phyloP scores from a whole-genome alignment of 2,888 invertebrate species.

The Orchesellides sinensis region DNA sequence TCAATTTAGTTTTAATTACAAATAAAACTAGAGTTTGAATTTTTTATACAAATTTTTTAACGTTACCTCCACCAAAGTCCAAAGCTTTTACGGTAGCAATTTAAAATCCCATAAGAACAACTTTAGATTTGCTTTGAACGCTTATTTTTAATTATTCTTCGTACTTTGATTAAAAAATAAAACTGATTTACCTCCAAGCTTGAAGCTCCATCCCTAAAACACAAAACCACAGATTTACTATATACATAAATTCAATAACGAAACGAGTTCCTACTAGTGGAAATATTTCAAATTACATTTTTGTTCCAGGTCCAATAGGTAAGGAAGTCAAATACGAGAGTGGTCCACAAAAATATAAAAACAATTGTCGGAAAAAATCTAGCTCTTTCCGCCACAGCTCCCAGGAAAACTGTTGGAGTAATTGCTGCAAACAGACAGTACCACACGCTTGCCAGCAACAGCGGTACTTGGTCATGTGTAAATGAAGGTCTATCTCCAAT shows the following conservation, averaged over 20 bases:
- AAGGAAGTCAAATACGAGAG: conserved; percentile 69
- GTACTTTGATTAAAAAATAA: background rate
- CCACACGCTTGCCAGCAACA: conserved; percentile 62
- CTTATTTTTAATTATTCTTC: too few species aligned
- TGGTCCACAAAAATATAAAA: conserved; percentile 72
- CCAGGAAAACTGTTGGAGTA: conserved; percentile 46
- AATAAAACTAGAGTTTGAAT: background rate
- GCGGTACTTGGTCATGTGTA: conserved; percentile 54
- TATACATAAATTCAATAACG: too few species aligned
- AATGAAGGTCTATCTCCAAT: conserved; percentile 42
- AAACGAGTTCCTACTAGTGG: too few species aligned
- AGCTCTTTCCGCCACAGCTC: conserved; percentile 52
- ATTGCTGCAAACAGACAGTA: conserved; percentile 64
- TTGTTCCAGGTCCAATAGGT: conserved; percentile 73
- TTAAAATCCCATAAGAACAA: too few species aligned
- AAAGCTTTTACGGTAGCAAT: conserved; percentile 10
- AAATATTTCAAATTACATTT: too few species aligned
- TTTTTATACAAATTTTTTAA: background rate
- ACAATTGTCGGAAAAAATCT: conserved; percentile 67
- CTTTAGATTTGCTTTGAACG: too few species aligned
- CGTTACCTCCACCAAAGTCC: conserved; percentile 47
- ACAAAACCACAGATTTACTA: too few species aligned
- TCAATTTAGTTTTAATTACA: background rate
- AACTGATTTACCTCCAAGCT: conserved; percentile 41
- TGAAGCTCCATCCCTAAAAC: conserved; percentile 62